Percentiles rank a stretch among this genome's conserved stretches.
Conservation (phyloP, 2,888 invertebrate species). For the Epirrhoe tristata region DNA sequence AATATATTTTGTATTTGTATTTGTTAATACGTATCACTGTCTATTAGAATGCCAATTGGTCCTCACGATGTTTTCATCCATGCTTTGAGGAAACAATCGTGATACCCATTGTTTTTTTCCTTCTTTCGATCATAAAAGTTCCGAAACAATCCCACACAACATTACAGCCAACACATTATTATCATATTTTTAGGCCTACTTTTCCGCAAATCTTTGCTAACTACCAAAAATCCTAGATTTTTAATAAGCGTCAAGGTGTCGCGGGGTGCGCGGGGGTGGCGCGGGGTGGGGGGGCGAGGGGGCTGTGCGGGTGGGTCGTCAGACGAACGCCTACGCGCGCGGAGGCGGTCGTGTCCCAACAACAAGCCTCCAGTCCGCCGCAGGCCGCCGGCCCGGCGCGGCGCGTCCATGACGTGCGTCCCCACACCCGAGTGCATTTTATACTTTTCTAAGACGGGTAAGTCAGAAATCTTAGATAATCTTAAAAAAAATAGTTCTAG, state of each 20-base stretch:
- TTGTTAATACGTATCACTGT: no score
- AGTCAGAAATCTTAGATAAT: slow-evolving; percentile 36
- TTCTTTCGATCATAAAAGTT: no score
- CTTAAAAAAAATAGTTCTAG: neutral
- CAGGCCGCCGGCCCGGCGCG: slow-evolving; percentile 83
- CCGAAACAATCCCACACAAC: no score
- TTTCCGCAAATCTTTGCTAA: slow-evolving; percentile 32
- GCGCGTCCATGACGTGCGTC: slow-evolving; percentile 46
- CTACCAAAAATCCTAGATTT: slow-evolving; percentile 55
- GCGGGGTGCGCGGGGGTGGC: slow-evolving; percentile 38
- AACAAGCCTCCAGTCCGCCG: slow-evolving; percentile 71
- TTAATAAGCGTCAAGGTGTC: slow-evolving; percentile 60
- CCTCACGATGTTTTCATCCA: no score
- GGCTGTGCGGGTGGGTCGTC: slow-evolving; percentile 47
- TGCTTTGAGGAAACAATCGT: no score
- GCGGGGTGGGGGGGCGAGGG: slow-evolving; percentile 36
- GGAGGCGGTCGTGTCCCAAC: slow-evolving; percentile 71
- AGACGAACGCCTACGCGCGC: slow-evolving; percentile 80
- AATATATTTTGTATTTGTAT: no score
- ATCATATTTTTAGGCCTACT: neutral
- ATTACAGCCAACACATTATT: neutral
- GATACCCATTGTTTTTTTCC: no score
- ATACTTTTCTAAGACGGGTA: slow-evolving; percentile 53
- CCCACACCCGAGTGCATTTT: slow-evolving; percentile 43
- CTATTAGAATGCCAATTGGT: no score